Evolutionary conservation across 2,797 vertebrate species (phyloP).

Genomic region (Liasis olivaceus): DNA sequence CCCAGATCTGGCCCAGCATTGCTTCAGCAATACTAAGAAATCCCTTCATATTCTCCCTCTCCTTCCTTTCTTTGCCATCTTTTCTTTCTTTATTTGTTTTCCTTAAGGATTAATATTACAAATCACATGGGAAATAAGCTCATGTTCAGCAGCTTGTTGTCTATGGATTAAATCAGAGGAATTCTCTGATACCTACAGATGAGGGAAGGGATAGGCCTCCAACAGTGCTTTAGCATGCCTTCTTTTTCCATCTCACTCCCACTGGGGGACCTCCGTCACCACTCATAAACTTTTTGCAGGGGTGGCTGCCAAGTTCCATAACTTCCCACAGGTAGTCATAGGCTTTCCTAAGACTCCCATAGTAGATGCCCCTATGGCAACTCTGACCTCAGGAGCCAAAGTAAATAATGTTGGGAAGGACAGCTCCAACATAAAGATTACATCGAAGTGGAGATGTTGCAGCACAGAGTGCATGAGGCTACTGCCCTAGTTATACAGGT

Average conservation of each 20-base stretch:
- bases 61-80: not conserved
- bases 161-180: no score
- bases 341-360: not conserved
- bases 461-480: not conserved
- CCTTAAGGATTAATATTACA: not conserved
- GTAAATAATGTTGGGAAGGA: not conserved
- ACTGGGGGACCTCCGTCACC: no score
- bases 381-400: not conserved
- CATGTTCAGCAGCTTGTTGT: no score
- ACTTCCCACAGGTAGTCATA: not conserved
- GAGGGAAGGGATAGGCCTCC: no score
- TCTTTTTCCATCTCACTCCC: no score
- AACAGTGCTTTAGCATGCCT: no score
- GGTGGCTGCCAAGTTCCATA: no score
- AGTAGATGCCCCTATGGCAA: not conserved
- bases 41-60: not conserved
- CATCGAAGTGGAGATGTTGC: not conserved
- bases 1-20: not conserved
- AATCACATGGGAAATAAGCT: not conserved
- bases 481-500: not conserved
- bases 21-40: not conserved
- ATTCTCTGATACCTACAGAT: no score
- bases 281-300: no score
- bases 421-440: not conserved
- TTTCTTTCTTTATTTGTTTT: not conserved